Evolutionary conservation across 2,888 invertebrate genomes (phyloP).

Genomic region (Athalia rosae): DNA sequence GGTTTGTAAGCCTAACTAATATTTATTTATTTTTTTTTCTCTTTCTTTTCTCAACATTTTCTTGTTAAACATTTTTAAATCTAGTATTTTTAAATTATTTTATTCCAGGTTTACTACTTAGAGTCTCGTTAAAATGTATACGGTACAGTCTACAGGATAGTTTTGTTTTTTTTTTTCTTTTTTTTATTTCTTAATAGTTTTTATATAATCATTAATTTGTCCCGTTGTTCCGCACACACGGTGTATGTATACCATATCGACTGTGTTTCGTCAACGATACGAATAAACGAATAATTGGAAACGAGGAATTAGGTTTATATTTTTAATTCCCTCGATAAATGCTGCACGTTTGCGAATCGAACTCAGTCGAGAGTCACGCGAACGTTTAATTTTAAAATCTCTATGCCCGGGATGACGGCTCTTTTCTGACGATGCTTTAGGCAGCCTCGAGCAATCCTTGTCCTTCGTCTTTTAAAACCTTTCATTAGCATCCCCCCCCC

Average conservation of each 20-base stretch:
- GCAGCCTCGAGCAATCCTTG: conserved; percentile 40
- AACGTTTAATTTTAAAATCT: conserved; percentile 21
- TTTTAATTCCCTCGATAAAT: background rate
- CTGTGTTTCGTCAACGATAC: no score
- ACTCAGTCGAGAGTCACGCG: conserved; percentile 33
- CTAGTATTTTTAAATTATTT: background rate
- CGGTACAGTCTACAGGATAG: background rate
- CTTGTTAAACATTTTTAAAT: background rate
- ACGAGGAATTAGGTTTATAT: background rate
- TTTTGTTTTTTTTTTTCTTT: background rate
- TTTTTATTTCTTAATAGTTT: background rate
- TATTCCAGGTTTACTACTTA: no score
- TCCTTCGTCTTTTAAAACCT: conserved; percentile 43
- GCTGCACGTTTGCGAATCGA: conserved; percentile 17
- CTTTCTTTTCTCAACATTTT: background rate
- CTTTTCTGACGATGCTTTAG: conserved; percentile 38
- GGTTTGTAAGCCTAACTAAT: conserved; percentile 34
- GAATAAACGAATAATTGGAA: no score
- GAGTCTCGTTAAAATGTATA: background rate
- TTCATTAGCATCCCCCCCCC: conserved; percentile 34
- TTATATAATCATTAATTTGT: no score
- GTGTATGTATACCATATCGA: no score
- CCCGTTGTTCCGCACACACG: no score
- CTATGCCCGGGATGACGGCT: background rate
- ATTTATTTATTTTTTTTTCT: conserved; percentile 5